phyloP scores from a whole-genome alignment of 2,888 invertebrate species.

The Acanthoscelides obtectus region DNA sequence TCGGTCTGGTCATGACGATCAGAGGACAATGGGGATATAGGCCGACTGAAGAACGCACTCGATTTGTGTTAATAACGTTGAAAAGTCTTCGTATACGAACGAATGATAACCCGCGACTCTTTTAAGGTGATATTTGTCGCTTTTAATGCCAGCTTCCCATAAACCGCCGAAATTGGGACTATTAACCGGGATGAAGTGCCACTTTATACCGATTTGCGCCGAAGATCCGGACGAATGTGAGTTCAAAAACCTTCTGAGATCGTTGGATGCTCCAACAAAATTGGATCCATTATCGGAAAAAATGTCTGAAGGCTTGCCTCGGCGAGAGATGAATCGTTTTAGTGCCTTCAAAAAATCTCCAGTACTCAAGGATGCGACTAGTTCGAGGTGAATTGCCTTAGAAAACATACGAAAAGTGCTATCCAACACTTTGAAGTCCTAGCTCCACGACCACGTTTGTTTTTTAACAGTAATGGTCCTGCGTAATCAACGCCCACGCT shows the following conservation, averaged over 20 bases:
- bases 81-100: not conserved
- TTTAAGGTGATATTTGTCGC: conserved; percentile 4
- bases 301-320: not conserved
- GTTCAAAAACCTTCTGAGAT: not conserved
- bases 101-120: conserved; percentile 2
- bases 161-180: conserved; percentile 3
- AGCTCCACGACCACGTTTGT: too few relatives aligned
- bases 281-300: conserved; percentile 5
- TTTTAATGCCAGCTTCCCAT: conserved; percentile 6
- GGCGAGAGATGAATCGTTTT: conserved; percentile 3
- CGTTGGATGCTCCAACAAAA: conserved; percentile 5
- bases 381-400: not conserved
- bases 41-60: conserved; percentile 1
- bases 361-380: not conserved
- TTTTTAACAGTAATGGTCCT: too few relatives aligned
- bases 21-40: conserved; percentile 1
- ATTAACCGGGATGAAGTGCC: conserved; percentile 1
- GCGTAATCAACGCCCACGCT: too few relatives aligned
- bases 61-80: conserved; percentile 6
- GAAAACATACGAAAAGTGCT: too few relatives aligned
- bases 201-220: not conserved
- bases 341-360: not conserved
- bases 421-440: too few relatives aligned
- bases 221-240: not conserved
- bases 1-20: not conserved